Evolutionary conservation across 1,140 invertebrate genomes (phyloP).

Genomic region (Ladona fulva): DNA sequence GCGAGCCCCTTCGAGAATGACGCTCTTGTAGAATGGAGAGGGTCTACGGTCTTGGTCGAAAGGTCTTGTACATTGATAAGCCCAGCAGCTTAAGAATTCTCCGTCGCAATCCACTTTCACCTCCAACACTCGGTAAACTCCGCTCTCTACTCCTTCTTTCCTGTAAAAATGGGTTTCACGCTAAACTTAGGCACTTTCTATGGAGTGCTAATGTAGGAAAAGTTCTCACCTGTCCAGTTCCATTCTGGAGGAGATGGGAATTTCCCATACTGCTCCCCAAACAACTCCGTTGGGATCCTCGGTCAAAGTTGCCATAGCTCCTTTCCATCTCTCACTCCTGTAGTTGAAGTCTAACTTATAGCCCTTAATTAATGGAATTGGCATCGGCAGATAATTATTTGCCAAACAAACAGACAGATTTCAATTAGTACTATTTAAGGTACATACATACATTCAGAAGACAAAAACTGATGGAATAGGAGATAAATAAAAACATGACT

Average conservation of each 20-base stretch:
- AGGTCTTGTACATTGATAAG: neutral
- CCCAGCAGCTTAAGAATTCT: neutral
- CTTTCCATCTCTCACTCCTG: slow-evolving; percentile 11
- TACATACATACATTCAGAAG: too few relatives aligned
- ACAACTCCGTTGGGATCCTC: slow-evolving; percentile 9
- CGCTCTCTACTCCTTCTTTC: slow-evolving; percentile 10
- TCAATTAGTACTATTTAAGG: too few relatives aligned
- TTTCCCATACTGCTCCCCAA: slow-evolving; percentile 10
- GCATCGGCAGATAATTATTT: too few relatives aligned
- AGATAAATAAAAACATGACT: too few relatives aligned
- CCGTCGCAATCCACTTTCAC: neutral
- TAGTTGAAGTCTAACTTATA: slow-evolving; percentile 1
- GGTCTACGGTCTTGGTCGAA: neutral
- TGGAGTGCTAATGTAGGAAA: too few relatives aligned
- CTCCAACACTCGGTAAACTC: neutral
- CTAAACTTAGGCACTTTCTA: too few relatives aligned
- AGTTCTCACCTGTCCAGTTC: too few relatives aligned
- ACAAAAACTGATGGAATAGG: too few relatives aligned
- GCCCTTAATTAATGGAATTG: neutral
- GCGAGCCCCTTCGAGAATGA: neutral
- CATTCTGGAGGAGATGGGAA: neutral
- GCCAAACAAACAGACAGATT: too few relatives aligned
- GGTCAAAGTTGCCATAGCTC: neutral
- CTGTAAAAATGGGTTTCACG: neutral
- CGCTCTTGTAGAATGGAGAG: neutral